Base-by-base conservation (phyloP, 2,797 vertebrate genomes). In the Enteromius viviparus region DNA sequence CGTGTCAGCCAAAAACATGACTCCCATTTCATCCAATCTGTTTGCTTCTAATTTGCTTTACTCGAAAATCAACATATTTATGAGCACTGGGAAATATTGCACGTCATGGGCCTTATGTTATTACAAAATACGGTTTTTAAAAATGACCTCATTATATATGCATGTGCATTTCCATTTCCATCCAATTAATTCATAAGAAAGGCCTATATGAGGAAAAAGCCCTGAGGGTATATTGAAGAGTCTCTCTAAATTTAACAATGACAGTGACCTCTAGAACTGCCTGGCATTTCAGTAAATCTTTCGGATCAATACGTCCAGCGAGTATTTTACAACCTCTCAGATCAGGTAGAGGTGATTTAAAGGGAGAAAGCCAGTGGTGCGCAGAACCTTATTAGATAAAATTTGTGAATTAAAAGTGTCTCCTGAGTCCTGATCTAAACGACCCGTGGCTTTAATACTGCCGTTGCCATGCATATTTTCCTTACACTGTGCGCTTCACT, bases 211-310 rank as follows among this genome's bases (percentile, higher is more conserved):
- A 71, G 42, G 83, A 80, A 74, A 68, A 79, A 53, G 64, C 75
- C 78, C 72, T 62, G 40, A 85, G 81, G 85, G 62, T 84, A 69
- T 84, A 81, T 84, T 82, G 78, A 88, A 84, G 76, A 82, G 70
- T 47, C 68, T 74, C 83, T 85, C 85, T 87, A 85, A 87, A 88
- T 88, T 82, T 84, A 82, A 85, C 84, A 82, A 84, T 65, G 82
- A 84, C 81, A 80, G 79, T 53, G 26, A 49, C 79, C 72, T 71
- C 84, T 85, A 75, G 80, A 85, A 81, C 64, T 65, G 34, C 79
- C 58, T 87, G 82, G 76, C 84, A 87, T 88, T 88, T 88, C 87
- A 82, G 79, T 85, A 87, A 85, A 87, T 85, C 85, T 84, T 84
- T 85, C 53, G 45, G 82, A 87, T 88, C 87, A 80, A 88, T 88